Evolutionary conservation across 1,140 invertebrate species (phyloP).

Genomic region (Eubasilissa regina): DNA sequence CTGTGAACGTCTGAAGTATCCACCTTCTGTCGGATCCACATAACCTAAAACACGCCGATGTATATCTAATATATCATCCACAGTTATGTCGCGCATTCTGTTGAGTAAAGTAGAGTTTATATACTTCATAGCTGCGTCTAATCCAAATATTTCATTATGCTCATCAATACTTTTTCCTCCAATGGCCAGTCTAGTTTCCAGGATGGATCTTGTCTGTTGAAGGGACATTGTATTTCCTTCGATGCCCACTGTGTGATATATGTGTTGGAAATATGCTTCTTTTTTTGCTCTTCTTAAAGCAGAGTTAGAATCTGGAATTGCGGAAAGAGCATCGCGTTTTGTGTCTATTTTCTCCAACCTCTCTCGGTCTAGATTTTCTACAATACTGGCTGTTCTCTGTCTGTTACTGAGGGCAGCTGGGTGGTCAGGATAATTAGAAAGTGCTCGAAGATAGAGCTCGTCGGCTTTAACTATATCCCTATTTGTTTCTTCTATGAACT

Average conservation of each 20-base stretch:
- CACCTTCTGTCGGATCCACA: constrained; percentile 92
- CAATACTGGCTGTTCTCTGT: constrained; percentile 87
- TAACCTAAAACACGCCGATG: constrained; percentile 94
- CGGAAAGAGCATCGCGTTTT: constrained; percentile 86
- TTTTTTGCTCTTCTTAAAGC: constrained; percentile 91
- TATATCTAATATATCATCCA: constrained; percentile 93
- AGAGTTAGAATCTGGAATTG: constrained; percentile 85
- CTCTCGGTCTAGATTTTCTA: constrained; percentile 90
- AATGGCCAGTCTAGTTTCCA: constrained; percentile 94
- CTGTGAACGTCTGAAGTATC: constrained; percentile 85
- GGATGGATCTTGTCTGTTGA: constrained; percentile 91
- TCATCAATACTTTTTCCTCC: constrained; percentile 96
- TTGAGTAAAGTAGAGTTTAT: constrained; percentile 93
- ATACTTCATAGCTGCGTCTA: constrained; percentile 96
- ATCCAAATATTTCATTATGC: constrained; percentile 95
- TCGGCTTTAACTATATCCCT: constrained; percentile 92
- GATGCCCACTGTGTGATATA: constrained; percentile 97
- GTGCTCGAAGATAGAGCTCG: constrained; percentile 87
- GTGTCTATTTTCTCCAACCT: constrained; percentile 87
- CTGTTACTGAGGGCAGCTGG: constrained; percentile 85
- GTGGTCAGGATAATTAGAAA: constrained; percentile 88
- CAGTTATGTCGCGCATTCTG: constrained; percentile 79
- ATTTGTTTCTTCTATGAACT: constrained; percentile 91
- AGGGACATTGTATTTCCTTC: constrained; percentile 98
- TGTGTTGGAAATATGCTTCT: constrained; percentile 95